These are phyloP conservation scores for Diabrotica balteata DNA, from an alignment of 2,888 invertebrate species.

Conservation along the genomic window DNA sequence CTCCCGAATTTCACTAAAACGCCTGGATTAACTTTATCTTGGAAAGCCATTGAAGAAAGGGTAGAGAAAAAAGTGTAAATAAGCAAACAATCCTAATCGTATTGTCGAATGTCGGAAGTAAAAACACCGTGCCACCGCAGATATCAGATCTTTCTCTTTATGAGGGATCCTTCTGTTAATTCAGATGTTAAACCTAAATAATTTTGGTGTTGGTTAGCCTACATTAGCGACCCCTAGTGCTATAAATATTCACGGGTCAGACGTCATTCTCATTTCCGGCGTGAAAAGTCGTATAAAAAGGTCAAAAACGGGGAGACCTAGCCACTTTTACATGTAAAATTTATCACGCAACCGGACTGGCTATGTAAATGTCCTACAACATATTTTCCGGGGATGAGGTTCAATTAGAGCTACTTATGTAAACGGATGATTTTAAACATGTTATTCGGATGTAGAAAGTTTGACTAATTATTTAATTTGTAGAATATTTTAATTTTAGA, in stretches of 20 bases:
- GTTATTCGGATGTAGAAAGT: background rate
- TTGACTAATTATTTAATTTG: too few species aligned
- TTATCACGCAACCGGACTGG: conserved; percentile 27
- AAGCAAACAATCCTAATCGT: background rate
- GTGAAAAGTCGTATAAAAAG: conserved; percentile 37
- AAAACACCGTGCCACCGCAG: conserved; percentile 1
- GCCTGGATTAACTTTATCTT: too few species aligned
- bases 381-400: conserved; percentile 11
- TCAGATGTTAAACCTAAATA: conserved; percentile 23
- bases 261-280: conserved; percentile 36
- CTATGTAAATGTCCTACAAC: conserved; percentile 4
- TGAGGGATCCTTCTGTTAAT: conserved; percentile 17
- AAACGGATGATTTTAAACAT: background rate
- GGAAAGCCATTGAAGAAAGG: too few species aligned
- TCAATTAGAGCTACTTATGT: conserved; percentile 7
- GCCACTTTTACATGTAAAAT: conserved; percentile 38
- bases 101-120: conserved; percentile 1
- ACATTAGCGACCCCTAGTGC: conserved; percentile 40
- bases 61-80: too few species aligned
- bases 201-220: conserved; percentile 28
- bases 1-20: too few species aligned
- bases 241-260: conserved; percentile 39
- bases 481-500: too few species aligned
- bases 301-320: conserved; percentile 34
- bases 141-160: conserved; percentile 10